Percentiles rank a stretch among this genome's conserved stretches.
Evolutionary conservation across 2,113 vertebrate genomes (phyloP).

Genomic region (Carassius gibelio): DNA sequence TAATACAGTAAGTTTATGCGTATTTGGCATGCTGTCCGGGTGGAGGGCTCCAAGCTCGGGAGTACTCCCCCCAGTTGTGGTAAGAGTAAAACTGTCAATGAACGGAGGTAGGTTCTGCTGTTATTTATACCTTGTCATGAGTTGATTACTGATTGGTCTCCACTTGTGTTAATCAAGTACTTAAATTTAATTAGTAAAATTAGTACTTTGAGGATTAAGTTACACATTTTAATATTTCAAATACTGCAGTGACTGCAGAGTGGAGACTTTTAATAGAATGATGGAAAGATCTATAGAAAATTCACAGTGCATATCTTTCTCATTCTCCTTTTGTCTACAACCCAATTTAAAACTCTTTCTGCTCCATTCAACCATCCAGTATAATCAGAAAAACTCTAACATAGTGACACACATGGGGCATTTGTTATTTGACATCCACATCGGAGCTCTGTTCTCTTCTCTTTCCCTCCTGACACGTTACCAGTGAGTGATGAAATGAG

Average conservation of each 20-base stretch:
- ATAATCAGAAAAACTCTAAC: neutral
- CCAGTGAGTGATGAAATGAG: neutral
- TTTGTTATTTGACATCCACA: neutral
- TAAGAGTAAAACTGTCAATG: too few relatives aligned
- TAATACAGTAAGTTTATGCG: too few relatives aligned
- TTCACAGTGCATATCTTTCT: neutral
- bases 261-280: neutral
- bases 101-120: too few relatives aligned
- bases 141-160: too few relatives aligned
- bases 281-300: neutral
- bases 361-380: neutral
- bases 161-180: too few relatives aligned
- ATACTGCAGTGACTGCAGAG: neutral
- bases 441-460: neutral
- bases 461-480: neutral
- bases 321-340: neutral
- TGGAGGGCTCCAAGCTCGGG: too few relatives aligned
- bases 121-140: too few relatives aligned
- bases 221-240: neutral
- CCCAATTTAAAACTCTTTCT: constrained; percentile 5
- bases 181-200: too few relatives aligned
- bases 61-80: too few relatives aligned
- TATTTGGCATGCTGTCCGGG: too few relatives aligned
- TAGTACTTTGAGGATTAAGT: neutral
- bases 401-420: neutral